Base-by-base conservation (phyloP, 2,888 invertebrate genomes). In the Scaeva pyrastri region DNA sequence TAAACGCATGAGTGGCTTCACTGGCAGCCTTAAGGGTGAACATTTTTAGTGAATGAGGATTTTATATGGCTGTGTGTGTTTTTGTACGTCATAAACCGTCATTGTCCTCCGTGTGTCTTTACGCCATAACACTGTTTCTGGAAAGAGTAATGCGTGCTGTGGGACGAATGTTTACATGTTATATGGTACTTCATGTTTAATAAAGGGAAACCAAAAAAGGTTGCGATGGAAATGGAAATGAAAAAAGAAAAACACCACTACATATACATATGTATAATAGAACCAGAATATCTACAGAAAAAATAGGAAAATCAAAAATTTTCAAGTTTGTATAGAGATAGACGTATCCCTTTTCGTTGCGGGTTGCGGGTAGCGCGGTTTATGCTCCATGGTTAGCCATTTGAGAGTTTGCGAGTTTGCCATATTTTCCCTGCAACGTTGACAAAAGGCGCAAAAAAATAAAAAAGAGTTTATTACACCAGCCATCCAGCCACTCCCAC, bases 381-480 rank as follows among this genome's bases (percentile, higher is more conserved):
- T 23, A 64, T 26, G 26, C n/a, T 64, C 45, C 8, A n/a, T 26
- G 79, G 79, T 74, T 84, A 64, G 74, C 74, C 74, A 84, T 79
- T 74, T 84, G 56, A 79, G 83, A 79, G 83, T 83, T 79, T 79
- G 74, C 79, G n/a, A n/a, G n/a, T n/a, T n/a, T n/a, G n/a, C n/a
- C n/a, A n/a, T 83, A 74, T 64, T 78, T 83, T 66, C 48, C 23
- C 60, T 31, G n/a, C n/a, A n/a, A 45, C 26, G 26, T 45, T 60
- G 60, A 55, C 52, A 48, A 73, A 73, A 78, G 52, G 66, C 52
- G 60, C 77, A 58, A 1, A 23, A 43, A 43, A 45, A 39, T 23
- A 12, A 19, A 43, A 14, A 19, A 10, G 11, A 16, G 6, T 5
- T n/a, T 73, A 70, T 70, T 62, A 60, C 73, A 68, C 68, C 73